Percentiles rank a stretch among this genome's conserved stretches.
Conservation (phyloP, 2,113 vertebrate species). For the Polypterus senegalus region DNA sequence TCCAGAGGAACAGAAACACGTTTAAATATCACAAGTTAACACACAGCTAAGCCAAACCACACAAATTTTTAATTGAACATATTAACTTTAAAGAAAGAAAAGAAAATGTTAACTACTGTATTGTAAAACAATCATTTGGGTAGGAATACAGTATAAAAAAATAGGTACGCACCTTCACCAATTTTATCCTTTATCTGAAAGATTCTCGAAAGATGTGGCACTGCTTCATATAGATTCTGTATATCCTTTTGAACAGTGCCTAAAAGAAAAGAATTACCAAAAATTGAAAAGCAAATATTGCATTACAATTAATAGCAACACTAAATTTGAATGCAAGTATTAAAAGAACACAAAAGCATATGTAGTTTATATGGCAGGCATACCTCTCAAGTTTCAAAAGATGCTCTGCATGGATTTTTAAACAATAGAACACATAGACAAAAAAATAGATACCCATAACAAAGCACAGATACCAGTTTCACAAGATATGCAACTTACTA, state of each 20-base stretch:
- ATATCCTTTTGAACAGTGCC: slow-evolving; percentile 69
- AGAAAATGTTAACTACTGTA: neutral
- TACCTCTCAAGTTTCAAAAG: no score
- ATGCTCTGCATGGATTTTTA: no score
- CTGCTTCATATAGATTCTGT: slow-evolving; percentile 71
- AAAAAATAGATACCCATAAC: no score
- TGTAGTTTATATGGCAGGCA: no score
- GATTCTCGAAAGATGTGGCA: slow-evolving; percentile 73
- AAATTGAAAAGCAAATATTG: neutral
- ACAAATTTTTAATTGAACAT: neutral
- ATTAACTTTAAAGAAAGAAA: neutral
- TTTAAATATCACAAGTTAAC: slow-evolving; percentile 1
- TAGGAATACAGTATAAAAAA: slow-evolving; percentile 2
- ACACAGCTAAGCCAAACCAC: neutral
- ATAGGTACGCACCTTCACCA: slow-evolving; percentile 69
- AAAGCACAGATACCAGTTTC: no score
- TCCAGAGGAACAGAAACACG: neutral
- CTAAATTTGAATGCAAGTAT: no score
- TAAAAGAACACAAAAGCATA: no score
- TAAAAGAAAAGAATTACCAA: slow-evolving; percentile 27
- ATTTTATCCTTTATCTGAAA: slow-evolving; percentile 86
- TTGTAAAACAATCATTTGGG: neutral
- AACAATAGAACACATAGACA: no score
- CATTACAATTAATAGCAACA: no score
- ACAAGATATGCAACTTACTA: slow-evolving; percentile 24